phyloP scores from a whole-genome alignment of 1,140 invertebrate genomes.

The Brachionus calyciflorus region DNA sequence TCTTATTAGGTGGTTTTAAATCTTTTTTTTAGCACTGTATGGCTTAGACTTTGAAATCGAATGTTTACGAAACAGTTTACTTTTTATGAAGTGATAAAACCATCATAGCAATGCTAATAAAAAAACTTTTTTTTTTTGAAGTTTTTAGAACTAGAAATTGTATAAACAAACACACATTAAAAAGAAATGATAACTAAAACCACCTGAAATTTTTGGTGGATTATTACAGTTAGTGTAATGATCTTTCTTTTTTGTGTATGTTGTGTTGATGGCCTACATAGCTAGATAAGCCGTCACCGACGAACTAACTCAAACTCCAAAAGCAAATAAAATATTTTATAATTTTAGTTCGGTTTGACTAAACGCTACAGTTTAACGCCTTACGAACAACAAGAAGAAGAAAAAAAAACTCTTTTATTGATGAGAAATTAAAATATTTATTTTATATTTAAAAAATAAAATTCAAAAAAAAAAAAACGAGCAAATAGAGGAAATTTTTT shows the following conservation, averaged over 20 bases:
- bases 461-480: too few relatives aligned
- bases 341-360: too few relatives aligned
- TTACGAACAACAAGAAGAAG: too few relatives aligned
- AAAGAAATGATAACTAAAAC: constrained; percentile 16
- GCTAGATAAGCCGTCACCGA: neutral
- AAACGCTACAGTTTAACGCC: too few relatives aligned
- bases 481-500: too few relatives aligned
- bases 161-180: constrained; percentile 41
- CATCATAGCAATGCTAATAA: too few relatives aligned
- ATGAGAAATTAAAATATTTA: constrained; percentile 41
- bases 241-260: neutral
- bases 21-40: constrained; percentile 5
- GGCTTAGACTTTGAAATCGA: constrained; percentile 36
- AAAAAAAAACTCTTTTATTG: too few relatives aligned
- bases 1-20: neutral
- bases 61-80: too few relatives aligned
- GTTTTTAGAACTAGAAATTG: constrained; percentile 6
- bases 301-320: too few relatives aligned
- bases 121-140: neutral
- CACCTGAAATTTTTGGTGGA: constrained; percentile 13
- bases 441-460: too few relatives aligned
- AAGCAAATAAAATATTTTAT: too few relatives aligned
- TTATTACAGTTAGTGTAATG: neutral
- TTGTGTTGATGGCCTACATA: neutral
- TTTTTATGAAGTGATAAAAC: constrained; percentile 41